These are phyloP conservation scores for Artibeus jamaicensis DNA, from an alignment of 2,797 vertebrate genomes.

Conservation along the genomic window DNA sequence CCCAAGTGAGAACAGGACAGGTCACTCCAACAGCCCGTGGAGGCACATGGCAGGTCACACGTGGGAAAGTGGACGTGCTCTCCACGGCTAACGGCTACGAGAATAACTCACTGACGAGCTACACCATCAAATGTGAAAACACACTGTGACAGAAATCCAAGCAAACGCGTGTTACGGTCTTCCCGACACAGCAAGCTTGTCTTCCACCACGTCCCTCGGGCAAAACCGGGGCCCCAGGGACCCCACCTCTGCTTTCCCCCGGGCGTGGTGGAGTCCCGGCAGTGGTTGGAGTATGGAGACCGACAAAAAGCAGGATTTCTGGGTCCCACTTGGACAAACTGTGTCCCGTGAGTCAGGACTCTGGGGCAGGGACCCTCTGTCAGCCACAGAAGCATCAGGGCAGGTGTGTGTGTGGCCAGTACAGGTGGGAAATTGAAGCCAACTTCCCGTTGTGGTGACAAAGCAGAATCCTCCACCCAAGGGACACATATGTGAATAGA, in stretches of 20 bases:
- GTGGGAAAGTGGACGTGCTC: not conserved
- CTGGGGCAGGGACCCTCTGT: fast-evolving
- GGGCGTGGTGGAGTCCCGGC: not conserved
- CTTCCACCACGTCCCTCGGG: not conserved
- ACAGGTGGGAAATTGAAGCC: not conserved
- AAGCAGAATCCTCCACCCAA: not conserved
- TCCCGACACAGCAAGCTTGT: not conserved
- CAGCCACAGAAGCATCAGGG: not conserved
- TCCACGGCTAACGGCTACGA: no score
- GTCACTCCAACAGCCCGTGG: not conserved
- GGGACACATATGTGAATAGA: not conserved
- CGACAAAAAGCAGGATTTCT: not conserved
- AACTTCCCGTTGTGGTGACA: not conserved
- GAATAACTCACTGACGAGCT: not conserved
- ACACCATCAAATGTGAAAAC: not conserved
- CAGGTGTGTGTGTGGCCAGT: not conserved
- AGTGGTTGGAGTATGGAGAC: not conserved
- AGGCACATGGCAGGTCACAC: not conserved
- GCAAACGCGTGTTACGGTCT: not conserved
- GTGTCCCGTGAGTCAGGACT: not conserved
- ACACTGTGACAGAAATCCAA: not conserved
- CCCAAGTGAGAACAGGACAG: not conserved
- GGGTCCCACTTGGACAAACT: not conserved
- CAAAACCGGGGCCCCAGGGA: not conserved
- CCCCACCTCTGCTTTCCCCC: no score